Evolutionary conservation across 2,888 invertebrate species (phyloP), one percentile per base, ranked within the genome.

Genomic region (Toxonevra muliebris): DNA sequence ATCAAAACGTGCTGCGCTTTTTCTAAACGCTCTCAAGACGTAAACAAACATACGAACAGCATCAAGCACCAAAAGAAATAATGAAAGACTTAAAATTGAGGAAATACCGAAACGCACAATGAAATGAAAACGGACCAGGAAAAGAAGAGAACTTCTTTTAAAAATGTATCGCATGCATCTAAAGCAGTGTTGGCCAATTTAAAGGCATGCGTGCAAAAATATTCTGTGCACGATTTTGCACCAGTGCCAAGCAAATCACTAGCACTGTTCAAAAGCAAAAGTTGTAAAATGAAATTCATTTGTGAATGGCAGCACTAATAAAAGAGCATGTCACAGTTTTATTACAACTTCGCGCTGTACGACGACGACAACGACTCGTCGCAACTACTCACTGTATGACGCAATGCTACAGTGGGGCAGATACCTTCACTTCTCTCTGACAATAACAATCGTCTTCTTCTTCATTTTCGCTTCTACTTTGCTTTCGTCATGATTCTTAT

Each of bases 241-340:
- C n/a, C n/a, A n/a, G n/a, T n/a, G n/a, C n/a, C n/a, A n/a, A n/a
- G n/a, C n/a, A n/a, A n/a, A n/a, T n/a, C n/a, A n/a, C n/a, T n/a
- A n/a, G n/a, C n/a, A n/a, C n/a, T n/a, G n/a, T n/a, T n/a, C n/a
- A n/a, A n/a, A 63, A 45, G 59, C 65, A 61, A 67, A 69, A 69
- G 67, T 48, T 61, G 65, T 70, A 67, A 70, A 70, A 70, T 67
- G 65, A 59, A 70, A 70, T 70, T 65, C 67, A 70, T 70, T 70
- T 64, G 69, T 61, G 59, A 76, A 74, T 78, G 75, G 78, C 76
- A 79, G 76, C 71, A 73, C 76, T 77, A 79, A 79, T 79, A 80
- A 79, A 79, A 79, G 74, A 75, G 77, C 80, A 79, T 79, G 80
- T 79, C 79, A 75, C 71, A 74, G 72, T 71, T 68, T 79, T 79